Evolutionary conservation across 1,140 invertebrate genomes (phyloP), one percentile per base, ranked within the genome.

Genomic region (Psix sp.): DNA sequence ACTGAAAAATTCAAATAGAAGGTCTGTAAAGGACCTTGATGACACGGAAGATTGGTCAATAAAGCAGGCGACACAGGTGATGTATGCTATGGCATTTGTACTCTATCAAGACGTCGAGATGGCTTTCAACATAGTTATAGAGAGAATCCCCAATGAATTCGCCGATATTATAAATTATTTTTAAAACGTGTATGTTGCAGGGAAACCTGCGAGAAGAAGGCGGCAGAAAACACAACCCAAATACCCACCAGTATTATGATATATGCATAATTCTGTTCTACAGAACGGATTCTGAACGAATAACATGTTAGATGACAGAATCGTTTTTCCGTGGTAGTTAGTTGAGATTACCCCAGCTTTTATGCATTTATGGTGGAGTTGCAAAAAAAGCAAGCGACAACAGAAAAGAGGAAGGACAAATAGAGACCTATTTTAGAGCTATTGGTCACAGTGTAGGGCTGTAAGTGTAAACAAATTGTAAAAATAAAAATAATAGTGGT

Each of bases 261-360:
- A 51, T 24, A 4, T 13, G 46, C 36, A 51, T n/a, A 3, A 43
- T 16, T 3, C 43, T 4, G 43, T 67, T 5, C 29, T 67, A 10
- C 42, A 67, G 43, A 9, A 31, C 7, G 15, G 20, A 15, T 26
- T 45, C 14, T 5, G 36, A n/a, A n/a, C n/a, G n/a, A n/a, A n/a
- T n/a, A n/a, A n/a, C n/a, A n/a, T n/a, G n/a, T n/a, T n/a, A n/a
- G 16, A 1, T 68, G 52, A 52, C 51, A 68, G 15, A 68, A 59
- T 14, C 29, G 63, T 15, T 49, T 57, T 20, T 42, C 56, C 13
- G 11, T 42, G 2, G 31, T 67, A 3, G 38, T 57, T 0, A 46
- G 52, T n/a, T 20, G 21, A 1, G 17, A 24, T 14, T 46, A 68
- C 15, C 52, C 65, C 5, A 68, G 52, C 45, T 29, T 68, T 5